These are phyloP conservation scores for Melanerpes aurifrons DNA, from an alignment of 2,113 vertebrate species.

Conservation along the genomic window DNA sequence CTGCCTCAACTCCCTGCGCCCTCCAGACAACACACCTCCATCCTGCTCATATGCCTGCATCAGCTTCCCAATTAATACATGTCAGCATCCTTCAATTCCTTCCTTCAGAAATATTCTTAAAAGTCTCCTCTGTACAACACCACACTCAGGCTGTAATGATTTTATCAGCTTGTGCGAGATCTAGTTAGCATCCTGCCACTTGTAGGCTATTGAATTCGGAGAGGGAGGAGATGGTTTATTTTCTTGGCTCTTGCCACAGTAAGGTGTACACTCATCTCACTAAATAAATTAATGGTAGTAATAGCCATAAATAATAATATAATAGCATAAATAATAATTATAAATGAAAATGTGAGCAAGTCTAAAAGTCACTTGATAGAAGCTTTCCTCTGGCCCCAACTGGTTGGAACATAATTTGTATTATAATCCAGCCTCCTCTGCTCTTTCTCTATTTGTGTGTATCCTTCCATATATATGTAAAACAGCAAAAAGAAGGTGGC, in stretches of 20 bases:
- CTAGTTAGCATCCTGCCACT: background rate
- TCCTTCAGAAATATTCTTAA: background rate
- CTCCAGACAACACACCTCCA: background rate
- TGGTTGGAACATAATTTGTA: background rate
- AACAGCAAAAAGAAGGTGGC: background rate
- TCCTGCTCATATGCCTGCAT: background rate
- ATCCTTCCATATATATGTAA: background rate
- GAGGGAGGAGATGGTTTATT: background rate
- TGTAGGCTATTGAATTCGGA: background rate
- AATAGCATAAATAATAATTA: constrained; percentile 5
- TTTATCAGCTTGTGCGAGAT: background rate
- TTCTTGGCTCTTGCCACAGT: background rate
- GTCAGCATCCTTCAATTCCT: background rate
- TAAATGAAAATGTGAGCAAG: background rate
- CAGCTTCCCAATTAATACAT: background rate
- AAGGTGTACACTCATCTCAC: background rate
- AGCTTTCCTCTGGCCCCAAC: background rate
- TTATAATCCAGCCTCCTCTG: background rate
- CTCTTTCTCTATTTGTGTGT: background rate
- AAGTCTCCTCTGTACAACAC: background rate
- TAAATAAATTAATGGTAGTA: constrained; percentile 12
- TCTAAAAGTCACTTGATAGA: background rate
- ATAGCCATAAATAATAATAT: background rate
- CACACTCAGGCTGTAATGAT: background rate
- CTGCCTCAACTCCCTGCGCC: background rate